phyloP scores from a whole-genome alignment of 2,113 vertebrate genomes.

The Bujurquina vittata region DNA sequence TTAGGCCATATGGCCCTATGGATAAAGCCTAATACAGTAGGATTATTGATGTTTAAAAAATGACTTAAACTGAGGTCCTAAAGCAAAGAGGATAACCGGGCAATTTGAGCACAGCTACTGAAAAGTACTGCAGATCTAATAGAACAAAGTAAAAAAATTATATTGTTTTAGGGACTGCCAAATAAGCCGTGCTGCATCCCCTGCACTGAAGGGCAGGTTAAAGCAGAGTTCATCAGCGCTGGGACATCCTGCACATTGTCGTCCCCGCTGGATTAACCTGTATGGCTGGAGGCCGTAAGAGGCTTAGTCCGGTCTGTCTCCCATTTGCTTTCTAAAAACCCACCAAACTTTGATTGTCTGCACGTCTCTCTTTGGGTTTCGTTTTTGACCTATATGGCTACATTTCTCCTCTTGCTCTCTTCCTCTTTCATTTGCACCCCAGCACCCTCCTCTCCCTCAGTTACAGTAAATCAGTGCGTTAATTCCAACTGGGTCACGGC shows the following conservation, averaged over 20 bases:
- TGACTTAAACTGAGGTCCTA: too few species aligned
- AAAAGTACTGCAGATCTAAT: background rate
- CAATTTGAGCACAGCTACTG: background rate
- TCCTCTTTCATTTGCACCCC: background rate
- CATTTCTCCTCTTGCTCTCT: background rate
- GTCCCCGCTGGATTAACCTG: conserved; percentile 64
- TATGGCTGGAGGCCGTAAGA: conserved; percentile 52
- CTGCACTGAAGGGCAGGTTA: conserved; percentile 13
- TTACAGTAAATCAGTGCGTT: conserved; percentile 6
- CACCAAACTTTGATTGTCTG: background rate
- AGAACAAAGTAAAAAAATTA: background rate
- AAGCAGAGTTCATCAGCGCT: background rate
- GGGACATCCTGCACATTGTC: conserved; percentile 11
- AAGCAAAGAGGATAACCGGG: background rate
- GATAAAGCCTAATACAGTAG: too few species aligned
- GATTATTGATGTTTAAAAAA: too few species aligned
- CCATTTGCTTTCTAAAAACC: conserved; percentile 15
- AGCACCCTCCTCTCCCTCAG: background rate
- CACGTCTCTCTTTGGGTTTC: background rate
- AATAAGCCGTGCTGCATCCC: background rate
- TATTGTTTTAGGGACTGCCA: background rate
- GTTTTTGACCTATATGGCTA: background rate
- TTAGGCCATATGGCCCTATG: background rate
- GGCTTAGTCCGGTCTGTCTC: conserved; percentile 55
- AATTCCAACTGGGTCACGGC: conserved; percentile 43